phyloP scores from a whole-genome alignment of 2,113 vertebrate species.

The Muscicapa adusta region DNA sequence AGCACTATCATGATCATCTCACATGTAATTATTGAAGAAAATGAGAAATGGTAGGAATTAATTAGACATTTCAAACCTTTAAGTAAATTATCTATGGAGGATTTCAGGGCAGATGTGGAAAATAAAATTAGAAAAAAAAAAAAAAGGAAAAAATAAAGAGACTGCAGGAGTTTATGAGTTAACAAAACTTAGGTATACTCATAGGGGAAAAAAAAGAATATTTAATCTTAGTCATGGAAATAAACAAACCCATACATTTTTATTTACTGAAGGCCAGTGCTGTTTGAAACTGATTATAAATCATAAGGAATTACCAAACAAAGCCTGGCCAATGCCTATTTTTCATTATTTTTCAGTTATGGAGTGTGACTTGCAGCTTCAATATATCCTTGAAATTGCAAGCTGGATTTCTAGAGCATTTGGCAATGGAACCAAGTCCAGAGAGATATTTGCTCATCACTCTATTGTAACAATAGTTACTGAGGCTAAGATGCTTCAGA shows the following conservation, averaged over 20 bases:
- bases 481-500: background rate
- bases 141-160: background rate
- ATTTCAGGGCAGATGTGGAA: background rate
- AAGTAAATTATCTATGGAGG: background rate
- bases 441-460: background rate
- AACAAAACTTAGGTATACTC: background rate
- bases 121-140: background rate
- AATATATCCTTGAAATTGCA: slow-evolving; percentile 16
- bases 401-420: background rate
- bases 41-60: background rate
- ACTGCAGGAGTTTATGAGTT: background rate
- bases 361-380: background rate
- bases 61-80: background rate
- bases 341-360: slow-evolving; percentile 36
- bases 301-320: slow-evolving; percentile 19
- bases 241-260: slow-evolving; percentile 16
- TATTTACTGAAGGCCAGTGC: slow-evolving; percentile 20
- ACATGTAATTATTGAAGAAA: background rate
- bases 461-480: background rate
- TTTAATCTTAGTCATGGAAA: background rate
- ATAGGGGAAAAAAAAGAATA: background rate
- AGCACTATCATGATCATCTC: background rate
- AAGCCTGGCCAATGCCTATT: background rate
- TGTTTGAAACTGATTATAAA: slow-evolving; percentile 23
- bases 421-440: background rate